Percentiles rank a stretch among this genome's conserved stretches.
Evolutionary conservation across 92 coral and sea anemone species (phyloP).

Genomic region (Palythoa grandiflora): DNA sequence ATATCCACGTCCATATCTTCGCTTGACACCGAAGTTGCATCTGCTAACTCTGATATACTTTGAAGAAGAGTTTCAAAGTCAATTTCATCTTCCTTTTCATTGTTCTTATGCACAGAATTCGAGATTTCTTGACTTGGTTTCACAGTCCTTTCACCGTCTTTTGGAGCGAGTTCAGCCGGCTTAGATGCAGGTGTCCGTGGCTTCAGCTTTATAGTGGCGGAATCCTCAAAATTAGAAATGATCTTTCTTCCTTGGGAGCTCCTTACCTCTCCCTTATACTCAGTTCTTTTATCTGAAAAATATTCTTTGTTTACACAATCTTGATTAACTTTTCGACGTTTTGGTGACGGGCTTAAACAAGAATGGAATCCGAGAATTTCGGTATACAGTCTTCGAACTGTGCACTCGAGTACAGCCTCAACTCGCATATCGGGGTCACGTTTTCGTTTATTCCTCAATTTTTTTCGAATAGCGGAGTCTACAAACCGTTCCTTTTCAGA

Average conservation of each 20-base stretch:
- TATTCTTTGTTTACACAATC: background rate
- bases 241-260: slow-evolving; percentile 24
- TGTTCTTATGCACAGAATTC: slow-evolving; percentile 8
- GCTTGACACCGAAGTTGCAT: slow-evolving; percentile 63
- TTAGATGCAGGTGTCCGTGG: slow-evolving; percentile 24
- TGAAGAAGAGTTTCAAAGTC: slow-evolving; percentile 79
- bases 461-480: slow-evolving; percentile 85
- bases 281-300: slow-evolving; percentile 1
- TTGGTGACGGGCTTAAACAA: slow-evolving; percentile 39
- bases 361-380: slow-evolving; percentile 74
- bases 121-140: slow-evolving; percentile 32
- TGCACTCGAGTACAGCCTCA: slow-evolving; percentile 88
- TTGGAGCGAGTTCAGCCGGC: background rate
- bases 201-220: slow-evolving; percentile 6
- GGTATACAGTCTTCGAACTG: slow-evolving; percentile 90
- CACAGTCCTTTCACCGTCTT: background rate
- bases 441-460: slow-evolving; percentile 89
- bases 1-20: slow-evolving; percentile 73
- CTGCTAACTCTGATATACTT: slow-evolving; percentile 70
- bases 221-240: slow-evolving; percentile 49
- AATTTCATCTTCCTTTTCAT: slow-evolving; percentile 54
- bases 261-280: background rate
- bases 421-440: slow-evolving; percentile 96
- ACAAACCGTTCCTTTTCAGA: slow-evolving; percentile 79
- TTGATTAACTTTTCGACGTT: slow-evolving; percentile 37